Evolutionary conservation across 1,140 invertebrate genomes (phyloP).

Genomic region (Drosophila elegans): DNA sequence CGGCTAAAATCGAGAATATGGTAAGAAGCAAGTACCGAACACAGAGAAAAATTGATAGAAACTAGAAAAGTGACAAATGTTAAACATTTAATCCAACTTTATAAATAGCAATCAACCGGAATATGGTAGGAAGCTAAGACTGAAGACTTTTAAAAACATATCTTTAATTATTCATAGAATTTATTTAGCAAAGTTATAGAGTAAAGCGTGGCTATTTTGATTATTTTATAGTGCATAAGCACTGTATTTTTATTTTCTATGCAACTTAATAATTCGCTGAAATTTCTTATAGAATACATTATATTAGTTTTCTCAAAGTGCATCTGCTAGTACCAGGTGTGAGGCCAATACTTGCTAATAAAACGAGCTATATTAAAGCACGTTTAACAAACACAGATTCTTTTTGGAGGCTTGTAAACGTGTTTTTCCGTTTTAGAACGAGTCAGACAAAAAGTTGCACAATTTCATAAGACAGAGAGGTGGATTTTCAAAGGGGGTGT

Average conservation of each 20-base stretch:
- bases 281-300: too few species aligned
- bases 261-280: too few species aligned
- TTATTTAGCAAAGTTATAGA: too few species aligned
- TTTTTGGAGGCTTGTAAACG: constrained; percentile 65
- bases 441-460: constrained; percentile 60
- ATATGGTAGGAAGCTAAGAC: too few species aligned
- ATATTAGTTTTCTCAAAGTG: constrained; percentile 7
- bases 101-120: too few species aligned
- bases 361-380: constrained; percentile 66
- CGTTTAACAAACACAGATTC: constrained; percentile 13
- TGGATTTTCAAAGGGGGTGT: constrained; percentile 1
- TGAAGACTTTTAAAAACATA: too few species aligned
- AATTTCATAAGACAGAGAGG: constrained; percentile 53
- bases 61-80: too few species aligned
- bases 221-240: too few species aligned
- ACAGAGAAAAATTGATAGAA: not conserved
- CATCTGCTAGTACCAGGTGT: constrained; percentile 57
- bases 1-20: constrained; percentile 46
- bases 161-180: not conserved
- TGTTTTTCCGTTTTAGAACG: constrained; percentile 71
- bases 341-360: constrained; percentile 48
- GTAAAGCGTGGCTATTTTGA: too few species aligned
- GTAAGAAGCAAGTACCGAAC: constrained; percentile 14
- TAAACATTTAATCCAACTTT: too few species aligned
- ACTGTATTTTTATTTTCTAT: too few species aligned